phyloP scores from a whole-genome alignment of 1,140 invertebrate genomes.

The Lepidotrigona ventralis region DNA sequence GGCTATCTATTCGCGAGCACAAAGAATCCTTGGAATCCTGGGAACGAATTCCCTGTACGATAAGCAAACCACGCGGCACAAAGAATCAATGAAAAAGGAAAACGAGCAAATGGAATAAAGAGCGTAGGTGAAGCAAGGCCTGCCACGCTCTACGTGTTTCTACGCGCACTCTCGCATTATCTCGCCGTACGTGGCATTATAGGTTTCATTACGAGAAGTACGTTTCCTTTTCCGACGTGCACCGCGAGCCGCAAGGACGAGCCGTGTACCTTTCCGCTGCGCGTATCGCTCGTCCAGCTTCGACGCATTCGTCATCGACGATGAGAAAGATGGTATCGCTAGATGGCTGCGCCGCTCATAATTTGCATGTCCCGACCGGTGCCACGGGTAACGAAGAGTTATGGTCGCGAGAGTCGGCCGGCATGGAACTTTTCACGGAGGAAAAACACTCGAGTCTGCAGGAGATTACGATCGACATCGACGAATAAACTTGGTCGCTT shows the following conservation, averaged over 20 bases:
- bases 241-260: conserved; percentile 60
- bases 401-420: conserved; percentile 28
- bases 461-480: conserved; percentile 47
- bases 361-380: conserved; percentile 61
- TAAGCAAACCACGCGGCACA: background rate
- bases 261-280: conserved; percentile 25
- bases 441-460: conserved; percentile 36
- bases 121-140: conserved; percentile 19
- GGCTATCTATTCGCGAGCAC: too few relatives aligned
- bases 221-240: conserved; percentile 66
- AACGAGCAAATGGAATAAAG: background rate
- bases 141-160: too few relatives aligned
- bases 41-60: too few relatives aligned
- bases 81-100: background rate
- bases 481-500: background rate
- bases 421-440: conserved; percentile 8
- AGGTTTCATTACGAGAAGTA: conserved; percentile 66
- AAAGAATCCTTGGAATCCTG: too few relatives aligned
- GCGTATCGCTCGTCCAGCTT: conserved; percentile 33
- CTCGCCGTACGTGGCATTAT: conserved; percentile 50
- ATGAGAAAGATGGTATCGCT: conserved; percentile 55
- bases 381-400: conserved; percentile 61
- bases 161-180: conserved; percentile 46
- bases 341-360: conserved; percentile 42
- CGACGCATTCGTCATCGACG: conserved; percentile 61